These are phyloP conservation scores for Aphelinus atriplicis DNA, from an alignment of 1,140 invertebrate species.

Conservation along the genomic window DNA sequence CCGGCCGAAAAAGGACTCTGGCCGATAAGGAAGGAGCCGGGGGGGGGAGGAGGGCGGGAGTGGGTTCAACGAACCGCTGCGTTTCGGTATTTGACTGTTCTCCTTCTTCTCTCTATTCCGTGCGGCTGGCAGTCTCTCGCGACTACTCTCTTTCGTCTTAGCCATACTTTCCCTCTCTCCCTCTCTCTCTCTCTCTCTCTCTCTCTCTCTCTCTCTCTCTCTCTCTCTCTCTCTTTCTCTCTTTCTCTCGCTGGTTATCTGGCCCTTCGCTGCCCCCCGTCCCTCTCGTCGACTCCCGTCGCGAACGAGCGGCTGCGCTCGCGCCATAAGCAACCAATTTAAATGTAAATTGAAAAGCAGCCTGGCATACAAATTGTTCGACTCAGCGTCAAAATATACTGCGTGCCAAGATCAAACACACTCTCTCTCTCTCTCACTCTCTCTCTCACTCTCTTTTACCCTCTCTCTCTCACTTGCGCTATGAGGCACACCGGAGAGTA, in stretches of 20 bases:
- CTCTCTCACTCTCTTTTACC: too few species aligned
- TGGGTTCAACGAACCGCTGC: too few species aligned
- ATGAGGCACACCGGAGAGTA: constrained; percentile 44
- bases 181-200: not conserved
- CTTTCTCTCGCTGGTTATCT: not conserved
- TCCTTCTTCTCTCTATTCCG: too few species aligned
- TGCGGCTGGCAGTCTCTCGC: too few species aligned
- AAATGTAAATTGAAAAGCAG: constrained; percentile 69
- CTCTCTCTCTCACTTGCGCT: constrained; percentile 37
- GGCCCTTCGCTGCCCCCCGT: not conserved
- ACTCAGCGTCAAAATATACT: constrained; percentile 67
- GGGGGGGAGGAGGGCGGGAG: too few species aligned
- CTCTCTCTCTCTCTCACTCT: constrained; percentile 29
- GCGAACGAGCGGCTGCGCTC: constrained; percentile 64
- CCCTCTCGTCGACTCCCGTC: constrained; percentile 60
- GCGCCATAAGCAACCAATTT: constrained; percentile 68
- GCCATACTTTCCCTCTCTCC: too few species aligned
- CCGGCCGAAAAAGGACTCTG: too few species aligned
- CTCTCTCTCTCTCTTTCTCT: constrained; percentile 12
- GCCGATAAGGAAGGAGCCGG: too few species aligned
- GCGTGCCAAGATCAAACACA: constrained; percentile 66
- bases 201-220: not conserved
- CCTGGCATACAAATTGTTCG: constrained; percentile 68
- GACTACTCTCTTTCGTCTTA: too few species aligned
- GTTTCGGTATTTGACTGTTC: too few species aligned